These are phyloP conservation scores for Centruroides sculpturatus DNA, from an alignment of 1,140 invertebrate genomes.

Conservation along the genomic window DNA sequence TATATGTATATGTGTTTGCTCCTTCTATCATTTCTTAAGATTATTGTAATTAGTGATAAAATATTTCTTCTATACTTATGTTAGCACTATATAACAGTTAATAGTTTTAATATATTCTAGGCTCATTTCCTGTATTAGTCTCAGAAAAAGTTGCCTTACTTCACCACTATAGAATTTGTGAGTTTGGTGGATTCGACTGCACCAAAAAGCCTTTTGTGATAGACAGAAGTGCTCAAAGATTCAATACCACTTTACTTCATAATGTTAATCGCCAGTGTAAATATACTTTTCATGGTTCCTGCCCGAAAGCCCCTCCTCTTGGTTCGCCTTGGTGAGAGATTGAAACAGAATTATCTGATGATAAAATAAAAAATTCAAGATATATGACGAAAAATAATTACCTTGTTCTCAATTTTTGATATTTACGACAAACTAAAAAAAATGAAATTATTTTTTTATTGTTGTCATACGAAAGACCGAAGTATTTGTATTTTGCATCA, in stretches of 20 bases:
- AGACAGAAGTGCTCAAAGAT: slow-evolving; percentile 14
- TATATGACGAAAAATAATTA: no score
- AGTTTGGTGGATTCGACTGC: slow-evolving; percentile 72
- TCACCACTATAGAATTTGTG: slow-evolving; percentile 79
- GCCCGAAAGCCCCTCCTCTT: slow-evolving; percentile 5
- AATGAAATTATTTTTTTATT: no score
- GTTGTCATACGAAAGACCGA: no score
- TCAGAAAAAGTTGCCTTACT: slow-evolving; percentile 64
- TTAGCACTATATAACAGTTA: neutral
- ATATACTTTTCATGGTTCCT: no score
- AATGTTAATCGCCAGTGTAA: no score
- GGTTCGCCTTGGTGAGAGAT: slow-evolving; percentile 13
- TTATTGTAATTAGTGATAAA: neutral
- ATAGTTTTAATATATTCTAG: slow-evolving; percentile 1
- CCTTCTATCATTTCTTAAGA: neutral
- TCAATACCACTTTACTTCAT: neutral
- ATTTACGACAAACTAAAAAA: no score
- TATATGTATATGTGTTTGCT: no score
- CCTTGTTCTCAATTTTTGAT: no score
- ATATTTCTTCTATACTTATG: neutral
- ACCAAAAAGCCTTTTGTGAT: slow-evolving; percentile 39
- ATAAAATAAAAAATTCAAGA: no score
- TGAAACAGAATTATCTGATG: no score
- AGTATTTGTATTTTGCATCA: no score
- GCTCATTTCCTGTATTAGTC: slow-evolving; percentile 47